Base-by-base conservation (phyloP, 2,797 vertebrate genomes). In the Eidolon dupreanum region DNA sequence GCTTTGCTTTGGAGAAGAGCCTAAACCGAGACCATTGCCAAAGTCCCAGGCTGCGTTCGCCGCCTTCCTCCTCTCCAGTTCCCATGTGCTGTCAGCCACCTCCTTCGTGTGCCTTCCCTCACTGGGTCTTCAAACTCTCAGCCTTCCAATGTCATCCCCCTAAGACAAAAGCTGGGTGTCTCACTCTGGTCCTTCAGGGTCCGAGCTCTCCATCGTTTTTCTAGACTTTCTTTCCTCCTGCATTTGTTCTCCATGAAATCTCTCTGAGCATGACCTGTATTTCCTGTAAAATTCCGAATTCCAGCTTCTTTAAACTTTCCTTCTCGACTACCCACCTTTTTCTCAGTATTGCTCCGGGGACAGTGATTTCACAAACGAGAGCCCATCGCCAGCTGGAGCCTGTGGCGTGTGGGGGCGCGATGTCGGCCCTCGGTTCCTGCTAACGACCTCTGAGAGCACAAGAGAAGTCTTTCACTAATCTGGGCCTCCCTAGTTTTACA, bases 11-110 rank as follows among this genome's bases (percentile, higher is more conserved):
- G 65, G 51, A 43, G 20, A 49, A 70, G 36, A 61, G 43, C 13
- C 0, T 12, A 11, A 77, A 63, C 53, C 13, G 10, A 87, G 31
- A 55, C 12, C 51, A 16, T 28, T 5, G 26, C 9, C 66, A 36
- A 55, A 51, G 28, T 8, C 19, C 10, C 22, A 2, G 6, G n/a
- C 28, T 13, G 12, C 46, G 16, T 6, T 16, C 15, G 38, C 20
- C 33, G 6, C 31, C 36, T 61, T 31, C 46, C 20, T n/a, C 33
- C 5, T 7, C 2, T 70, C 46, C 57, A n/a, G n/a, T 24, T 61
- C 24, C 8, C 15, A 2, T 0, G 11, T 0, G 8, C 7, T 16
- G 51, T 4, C 20, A 73, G 49, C 41, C 20, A 7, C n/a, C n/a
- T 19, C 43, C 9, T 15, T 63, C 3, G 73, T 8, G 13, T 2